Conservation (phyloP, 2,888 invertebrate species). For the Dicranocentrus wangi region DNA sequence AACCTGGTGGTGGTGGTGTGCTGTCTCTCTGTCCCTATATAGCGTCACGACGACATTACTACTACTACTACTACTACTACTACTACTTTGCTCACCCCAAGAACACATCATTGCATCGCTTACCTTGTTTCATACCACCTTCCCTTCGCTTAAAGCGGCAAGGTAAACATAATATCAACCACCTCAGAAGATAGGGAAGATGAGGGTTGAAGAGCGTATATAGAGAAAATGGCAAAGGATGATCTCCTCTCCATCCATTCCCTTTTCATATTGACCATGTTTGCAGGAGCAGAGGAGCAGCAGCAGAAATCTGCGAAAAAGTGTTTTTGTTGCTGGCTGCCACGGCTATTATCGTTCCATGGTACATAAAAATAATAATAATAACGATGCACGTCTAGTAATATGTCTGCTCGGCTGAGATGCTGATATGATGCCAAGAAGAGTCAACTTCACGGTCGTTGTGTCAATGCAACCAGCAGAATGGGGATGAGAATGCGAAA, state of each 20-base stretch:
- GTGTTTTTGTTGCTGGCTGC: conserved; percentile 1
- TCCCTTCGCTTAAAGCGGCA: too few relatives aligned
- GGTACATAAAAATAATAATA: conserved; percentile 39
- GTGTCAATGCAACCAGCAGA: not conserved
- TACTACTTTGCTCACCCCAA: not conserved
- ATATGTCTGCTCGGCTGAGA: conserved; percentile 24
- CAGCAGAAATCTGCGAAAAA: conserved; percentile 23
- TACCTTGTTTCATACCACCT: too few relatives aligned
- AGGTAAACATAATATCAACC: too few relatives aligned
- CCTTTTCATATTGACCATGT: conserved; percentile 27
- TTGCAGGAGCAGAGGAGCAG: not conserved
- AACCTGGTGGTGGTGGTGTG: too few relatives aligned
- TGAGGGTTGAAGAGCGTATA: too few relatives aligned
- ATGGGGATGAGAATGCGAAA: not conserved
- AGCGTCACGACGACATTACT: not conserved
- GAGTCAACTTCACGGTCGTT: conserved; percentile 46
- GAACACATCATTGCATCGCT: too few relatives aligned
- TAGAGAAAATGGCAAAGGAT: too few relatives aligned
- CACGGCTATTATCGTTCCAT: conserved; percentile 14
- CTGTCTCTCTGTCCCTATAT: too few relatives aligned
- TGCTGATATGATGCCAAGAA: conserved; percentile 33
- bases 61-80: not conserved
- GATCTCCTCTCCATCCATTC: too few relatives aligned
- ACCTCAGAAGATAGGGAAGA: not conserved
- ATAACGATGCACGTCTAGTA: conserved; percentile 34